Evolutionary conservation across 2,888 invertebrate species (phyloP), one percentile per base, ranked within the genome.

Genomic region (Stenotaenia linearis): DNA sequence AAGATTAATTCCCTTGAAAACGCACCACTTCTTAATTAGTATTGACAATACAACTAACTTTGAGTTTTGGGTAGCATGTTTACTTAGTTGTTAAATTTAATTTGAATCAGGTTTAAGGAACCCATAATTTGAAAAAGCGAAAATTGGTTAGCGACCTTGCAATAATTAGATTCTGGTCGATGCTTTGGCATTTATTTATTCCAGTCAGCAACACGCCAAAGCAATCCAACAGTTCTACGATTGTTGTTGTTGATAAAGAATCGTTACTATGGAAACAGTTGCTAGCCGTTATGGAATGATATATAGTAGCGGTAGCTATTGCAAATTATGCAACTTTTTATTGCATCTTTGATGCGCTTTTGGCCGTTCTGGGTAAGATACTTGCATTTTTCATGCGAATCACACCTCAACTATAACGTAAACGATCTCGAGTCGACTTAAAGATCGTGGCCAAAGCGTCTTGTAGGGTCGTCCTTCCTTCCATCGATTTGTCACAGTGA

Each of bases 131-230:
- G n/a, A 7, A 56, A 56, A 56, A 56, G 56, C 56, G 56, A 56
- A 5, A 56, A 56, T 56, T 56, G 56, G 56, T 56, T 56, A 9
- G 56, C 9, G 56, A 56, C 56, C 56, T 56, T 56, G 56, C 56
- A 9, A 56, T 56, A 56, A 56, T 56, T 56, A 5, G 56, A 56
- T 56, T 56, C 56, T 56, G 56, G 56, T 56, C 56, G 56, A 18
- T 56, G 18, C n/a, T 56, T 56, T 56, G 56, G 18, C 56, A 56
- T 56, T 56, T 56, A 56, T 56, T 56, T 56, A 56, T 56, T 56
- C 56, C 56, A 56, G 56, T 56, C 56, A 56, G 56, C 56, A 56
- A 56, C 56, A 56, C 56, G 56, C 56, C 56, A 56, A 56, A n/a
- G 56, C 56, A 56, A 56, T 56, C 56, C 56, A 56, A 18, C 12